Base-by-base conservation (phyloP, 1,140 invertebrate species). In the Listronotus oregonensis region DNA sequence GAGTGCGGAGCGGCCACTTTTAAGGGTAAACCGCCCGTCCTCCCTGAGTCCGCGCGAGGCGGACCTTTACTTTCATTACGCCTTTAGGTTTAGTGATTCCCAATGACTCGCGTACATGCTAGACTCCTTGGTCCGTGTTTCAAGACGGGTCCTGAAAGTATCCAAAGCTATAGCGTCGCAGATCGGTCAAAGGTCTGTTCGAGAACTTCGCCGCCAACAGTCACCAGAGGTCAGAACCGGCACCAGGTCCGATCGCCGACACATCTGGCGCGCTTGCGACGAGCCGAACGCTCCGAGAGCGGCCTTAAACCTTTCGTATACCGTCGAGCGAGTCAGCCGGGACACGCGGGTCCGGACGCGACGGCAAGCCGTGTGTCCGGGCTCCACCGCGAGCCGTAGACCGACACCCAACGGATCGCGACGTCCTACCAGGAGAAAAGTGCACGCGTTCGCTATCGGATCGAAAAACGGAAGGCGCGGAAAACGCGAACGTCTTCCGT, bases 121-220 rank as follows among this genome's bases (percentile, higher is more conserved):
- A 89, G 86, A 92, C 90, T 92, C 89, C 90, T 92, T 93, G 90
- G 90, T 92, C 90, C 89, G 90, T 92, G 90, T 92, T 93, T 92
- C 90, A 92, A 93, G 91, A 93, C 90, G 90, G 21, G 21, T 46
- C 87, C 85, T 83, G 83, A 83, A 83, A 83, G 82, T 82, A 82
- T 81, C 84, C 84, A 82, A 85, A 84, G 79, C 82, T 80, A 77
- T 79, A 80, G 78, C 82, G 80, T 80, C 81, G 81, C 81, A 63
- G 81, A 83, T 81, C 67, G 78, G 78, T 78, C 15, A 34, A n/a
- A 17, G 62, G 67, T 67, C 71, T 61, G 80, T 80, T 77, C 77
- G 56, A 59, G 78, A 78, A 77, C 71, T 63, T 77, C 52, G 61
- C 21, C 47, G 65, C 70, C 61, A 70, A 79, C 77, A 78, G 78